Evolutionary conservation across 2,113 vertebrate species (phyloP).

Genomic region (Microtus ochrogaster): DNA sequence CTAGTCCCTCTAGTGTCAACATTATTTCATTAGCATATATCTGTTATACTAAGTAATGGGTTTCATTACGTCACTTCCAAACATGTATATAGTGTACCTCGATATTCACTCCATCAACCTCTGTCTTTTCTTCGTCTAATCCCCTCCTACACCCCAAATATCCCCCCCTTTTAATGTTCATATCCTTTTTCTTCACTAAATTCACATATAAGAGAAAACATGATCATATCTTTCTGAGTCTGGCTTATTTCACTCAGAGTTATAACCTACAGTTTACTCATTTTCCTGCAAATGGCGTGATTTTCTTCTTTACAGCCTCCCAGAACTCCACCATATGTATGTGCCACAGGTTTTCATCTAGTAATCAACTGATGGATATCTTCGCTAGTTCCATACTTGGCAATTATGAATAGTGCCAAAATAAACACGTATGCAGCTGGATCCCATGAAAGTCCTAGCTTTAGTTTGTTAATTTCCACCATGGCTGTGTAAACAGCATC

Average conservation of each 20-base stretch:
- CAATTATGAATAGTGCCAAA: not conserved
- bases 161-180: not conserved
- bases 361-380: not conserved
- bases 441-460: not conserved
- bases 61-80: not conserved
- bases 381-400: not conserved
- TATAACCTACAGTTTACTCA: not conserved
- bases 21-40: not conserved
- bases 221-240: not conserved
- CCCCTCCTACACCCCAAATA: not conserved
- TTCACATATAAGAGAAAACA: not conserved
- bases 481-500: not conserved
- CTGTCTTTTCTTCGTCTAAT: not conserved
- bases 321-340: not conserved
- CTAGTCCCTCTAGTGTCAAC: not conserved
- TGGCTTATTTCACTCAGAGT: not conserved
- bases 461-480: not conserved
- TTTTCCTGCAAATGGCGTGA: not conserved
- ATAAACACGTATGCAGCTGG: not conserved
- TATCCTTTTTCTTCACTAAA: not conserved
- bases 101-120: not conserved
- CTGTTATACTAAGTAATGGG: not conserved
- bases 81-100: not conserved
- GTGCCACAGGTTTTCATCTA: not conserved
- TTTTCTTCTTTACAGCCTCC: not conserved